A percentile compares a stretch with the other conserved stretches of the same genome.
Conservation (phyloP, 2,113 vertebrate species). For the Paramormyrops kingsleyae region DNA sequence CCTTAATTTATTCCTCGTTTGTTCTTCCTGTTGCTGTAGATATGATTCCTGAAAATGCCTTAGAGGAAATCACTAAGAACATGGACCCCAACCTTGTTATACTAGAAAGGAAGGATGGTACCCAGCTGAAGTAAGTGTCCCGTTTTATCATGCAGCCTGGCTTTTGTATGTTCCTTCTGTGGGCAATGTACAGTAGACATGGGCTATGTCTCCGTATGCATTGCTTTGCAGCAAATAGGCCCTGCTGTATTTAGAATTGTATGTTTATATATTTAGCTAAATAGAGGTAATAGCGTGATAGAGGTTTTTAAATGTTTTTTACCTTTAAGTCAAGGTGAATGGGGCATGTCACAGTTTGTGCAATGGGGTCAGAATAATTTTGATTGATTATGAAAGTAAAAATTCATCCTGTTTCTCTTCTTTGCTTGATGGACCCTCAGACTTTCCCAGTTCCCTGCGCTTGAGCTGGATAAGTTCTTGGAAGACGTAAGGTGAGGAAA, state of each 20-base stretch:
- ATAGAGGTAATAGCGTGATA: background rate
- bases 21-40: constrained; percentile 51
- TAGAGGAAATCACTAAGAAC: constrained; percentile 98
- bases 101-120: constrained; percentile 77
- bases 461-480: constrained; percentile 95
- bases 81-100: constrained; percentile 88
- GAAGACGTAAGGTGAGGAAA: constrained; percentile 86
- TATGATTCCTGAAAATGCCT: constrained; percentile 96
- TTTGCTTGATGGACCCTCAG: constrained; percentile 45
- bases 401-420: background rate
- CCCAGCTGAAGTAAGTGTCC: constrained; percentile 83
- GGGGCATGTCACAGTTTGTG: background rate
- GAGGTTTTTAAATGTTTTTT: background rate
- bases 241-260: background rate
- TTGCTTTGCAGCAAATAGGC: background rate
- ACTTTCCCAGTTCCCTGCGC: constrained; percentile 90
- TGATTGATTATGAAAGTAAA: background rate
- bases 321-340: background rate
- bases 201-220: background rate
- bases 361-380: background rate
- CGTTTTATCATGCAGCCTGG: background rate
- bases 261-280: background rate
- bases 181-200: background rate
- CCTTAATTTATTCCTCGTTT: background rate
- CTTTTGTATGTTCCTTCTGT: background rate